These are phyloP conservation scores for Peromyscus nudipes DNA, from an alignment of 2,797 vertebrate genomes.

Conservation along the genomic window DNA sequence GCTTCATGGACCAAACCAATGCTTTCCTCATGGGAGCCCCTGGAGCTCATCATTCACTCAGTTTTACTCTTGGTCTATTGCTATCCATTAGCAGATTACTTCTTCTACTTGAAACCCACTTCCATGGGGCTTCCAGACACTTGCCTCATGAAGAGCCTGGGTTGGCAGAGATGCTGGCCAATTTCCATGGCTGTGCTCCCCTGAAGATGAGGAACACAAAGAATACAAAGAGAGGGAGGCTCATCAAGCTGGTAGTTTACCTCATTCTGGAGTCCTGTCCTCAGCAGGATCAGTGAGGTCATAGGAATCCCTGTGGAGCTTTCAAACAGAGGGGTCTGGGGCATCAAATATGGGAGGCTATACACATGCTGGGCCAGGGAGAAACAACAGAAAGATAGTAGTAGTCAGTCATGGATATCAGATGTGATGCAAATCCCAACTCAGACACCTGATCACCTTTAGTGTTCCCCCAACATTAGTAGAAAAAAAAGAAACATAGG, in stretches of 20 bases:
- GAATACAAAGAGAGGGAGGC: background rate
- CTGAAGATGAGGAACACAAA: rapidly evolving
- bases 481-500: background rate
- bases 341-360: no score
- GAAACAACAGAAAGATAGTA: background rate
- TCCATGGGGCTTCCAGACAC: background rate
- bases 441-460: rapidly evolving
- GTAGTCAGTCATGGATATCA: background rate
- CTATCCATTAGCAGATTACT: no score
- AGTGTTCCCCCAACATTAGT: no score
- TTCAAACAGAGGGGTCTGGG: background rate
- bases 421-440: background rate
- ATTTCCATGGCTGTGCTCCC: rapidly evolving
- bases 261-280: background rate
- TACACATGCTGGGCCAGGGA: background rate
- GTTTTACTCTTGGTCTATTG: background rate
- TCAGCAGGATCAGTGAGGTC: background rate
- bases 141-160: background rate
- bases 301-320: no score
- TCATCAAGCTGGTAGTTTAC: background rate
- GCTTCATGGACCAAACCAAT: background rate
- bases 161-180: no score
- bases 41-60: rapidly evolving
- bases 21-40: no score
- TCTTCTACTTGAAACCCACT: background rate